Base-by-base conservation (phyloP, 2,113 vertebrate genomes). In the Dipodomys stephensi region DNA sequence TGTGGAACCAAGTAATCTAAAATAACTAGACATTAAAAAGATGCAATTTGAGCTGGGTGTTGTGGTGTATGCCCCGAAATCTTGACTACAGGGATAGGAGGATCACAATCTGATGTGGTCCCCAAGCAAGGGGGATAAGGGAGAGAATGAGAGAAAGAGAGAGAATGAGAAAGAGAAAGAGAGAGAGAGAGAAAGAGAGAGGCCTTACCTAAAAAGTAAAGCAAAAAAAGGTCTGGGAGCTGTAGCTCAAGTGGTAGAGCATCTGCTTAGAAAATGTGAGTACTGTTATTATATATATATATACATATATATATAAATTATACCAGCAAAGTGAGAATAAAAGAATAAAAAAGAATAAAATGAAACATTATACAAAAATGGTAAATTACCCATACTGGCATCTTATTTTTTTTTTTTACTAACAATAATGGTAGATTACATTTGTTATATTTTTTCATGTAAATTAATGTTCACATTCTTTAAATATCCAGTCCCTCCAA, bases 321-420 rank as follows among this genome's bases (percentile, higher is more conserved):
- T 79, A 15, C 18, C 7, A 89, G 27, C 32, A 74, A 92, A 71
- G 2, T 68, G 7, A 18, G 79, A 19, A 46, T 28, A 62, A 93
- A 74, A 79, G 87, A 90, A 81, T 32, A 79, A 84, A 16, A 8
- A 90, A 39, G 83, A 88, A 77, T 62, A 57, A 39, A 65, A 53
- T 49, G 83, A 82, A 67, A 35, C 68, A 46, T 67, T 30, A 32
- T 35, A 57, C 39, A 32, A 32, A 78, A 78, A 62, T 73, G 7
- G 20, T 74, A 30, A 78, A 71, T 85, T 32, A 71, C n/a, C 12
- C 22, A 93, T 79, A 65, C 71, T 20, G 22, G 85, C 32, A 64
- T 79, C 67, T 85, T 53, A 23, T 57, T n/a, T 86, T 84, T n/a
- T 84, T n/a, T 35, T 35, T 76, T 11, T 46, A 74, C 73, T 64